Base-by-base conservation (phyloP, 2,797 vertebrate species). In the Poliocrania exsul region DNA sequence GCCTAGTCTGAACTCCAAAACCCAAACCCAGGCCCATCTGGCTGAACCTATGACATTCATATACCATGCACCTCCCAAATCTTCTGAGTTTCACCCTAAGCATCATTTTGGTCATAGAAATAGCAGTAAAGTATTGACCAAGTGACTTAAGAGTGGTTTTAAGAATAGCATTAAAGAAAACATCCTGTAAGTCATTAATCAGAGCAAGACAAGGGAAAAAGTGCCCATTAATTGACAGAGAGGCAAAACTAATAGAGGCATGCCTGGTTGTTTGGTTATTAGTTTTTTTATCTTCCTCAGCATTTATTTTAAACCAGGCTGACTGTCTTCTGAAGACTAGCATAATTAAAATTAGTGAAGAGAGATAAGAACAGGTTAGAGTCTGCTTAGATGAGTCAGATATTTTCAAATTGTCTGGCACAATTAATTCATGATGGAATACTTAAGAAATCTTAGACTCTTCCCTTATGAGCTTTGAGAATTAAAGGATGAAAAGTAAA, bases 391-490 rank as follows among this genome's bases (percentile, higher is more conserved):
- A 87, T 81, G 69, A 92, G n/a, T 81, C 57, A 90, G 79, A 69
- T 91, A 74, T 93, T 93, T 95, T 93, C 79, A 82, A 67, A 89
- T 83, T 81, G 23, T 90, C 46, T 83, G 26, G 9, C 71, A 83
- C 46, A 86, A 88, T 84, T 79, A 93, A 79, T 91, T 93, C 84
- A 51, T 71, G 62, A 1, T 54, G 65, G 53, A 73, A 38, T 89
- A 71, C 64, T 81, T 66, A 53, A 79, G 62, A 79, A 77, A 91
- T 85, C 67, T 81, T 47, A 60, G 44, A 81, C 19, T 73, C 74
- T 87, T 94, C 44, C n/a, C 54, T 73, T 71, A 82, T 13, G 29
- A 78, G 57, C 21, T 91, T 77, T 83, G 69, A 81, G 85, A 96
- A 83, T 83, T 92, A 88, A 77, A 83, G 29, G 57, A 90, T 64